phyloP scores from a whole-genome alignment of 1,140 invertebrate species.

The Hyphantria cunea region DNA sequence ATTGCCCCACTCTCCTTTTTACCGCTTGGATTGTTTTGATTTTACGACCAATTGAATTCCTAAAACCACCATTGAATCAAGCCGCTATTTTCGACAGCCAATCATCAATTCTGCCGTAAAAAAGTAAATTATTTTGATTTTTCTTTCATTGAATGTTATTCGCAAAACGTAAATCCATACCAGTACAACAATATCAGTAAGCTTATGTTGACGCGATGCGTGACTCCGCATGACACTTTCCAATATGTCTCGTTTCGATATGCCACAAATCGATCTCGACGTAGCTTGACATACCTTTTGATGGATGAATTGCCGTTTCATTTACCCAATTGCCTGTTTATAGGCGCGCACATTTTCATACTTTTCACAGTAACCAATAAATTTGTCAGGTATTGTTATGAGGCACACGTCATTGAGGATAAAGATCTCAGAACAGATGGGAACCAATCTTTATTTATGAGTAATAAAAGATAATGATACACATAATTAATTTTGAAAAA shows the following conservation, averaged over 20 bases:
- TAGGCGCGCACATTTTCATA: conserved; percentile 13
- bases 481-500: too few relatives aligned
- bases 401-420: background rate
- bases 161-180: background rate
- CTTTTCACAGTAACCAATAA: conserved; percentile 1
- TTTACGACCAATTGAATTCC: too few relatives aligned
- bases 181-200: conserved; percentile 4
- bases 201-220: conserved; percentile 27
- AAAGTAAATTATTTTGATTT: background rate
- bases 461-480: too few relatives aligned
- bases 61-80: too few relatives aligned
- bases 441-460: too few relatives aligned
- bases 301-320: conserved; percentile 33
- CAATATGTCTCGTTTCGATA: conserved; percentile 33
- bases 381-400: background rate
- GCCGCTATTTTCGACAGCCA: too few relatives aligned
- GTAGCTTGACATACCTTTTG: conserved; percentile 11
- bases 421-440: background rate
- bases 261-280: conserved; percentile 27
- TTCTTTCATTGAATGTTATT: background rate
- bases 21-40: too few relatives aligned
- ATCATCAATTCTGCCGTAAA: background rate
- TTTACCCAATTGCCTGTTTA: conserved; percentile 31
- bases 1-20: too few relatives aligned
- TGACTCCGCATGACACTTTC: conserved; percentile 38